Evolutionary conservation across 2,113 vertebrate genomes (phyloP).

Genomic region (Hypocryptadius cinnamomeus): DNA sequence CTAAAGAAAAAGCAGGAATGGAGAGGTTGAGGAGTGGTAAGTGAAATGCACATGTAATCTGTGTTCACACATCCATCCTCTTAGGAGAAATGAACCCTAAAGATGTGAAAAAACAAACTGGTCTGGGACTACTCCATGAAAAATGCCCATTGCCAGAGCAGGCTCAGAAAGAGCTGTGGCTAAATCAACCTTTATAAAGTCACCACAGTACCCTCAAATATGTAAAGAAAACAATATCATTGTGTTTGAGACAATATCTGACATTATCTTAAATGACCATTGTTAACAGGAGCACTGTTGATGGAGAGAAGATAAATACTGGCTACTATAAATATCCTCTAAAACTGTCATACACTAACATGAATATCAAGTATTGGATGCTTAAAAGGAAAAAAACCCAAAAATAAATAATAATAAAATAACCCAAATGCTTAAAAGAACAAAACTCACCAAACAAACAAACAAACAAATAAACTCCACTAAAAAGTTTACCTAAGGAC

Average conservation of each 20-base stretch:
- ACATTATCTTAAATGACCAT: background rate
- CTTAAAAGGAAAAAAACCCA: background rate
- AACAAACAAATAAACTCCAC: background rate
- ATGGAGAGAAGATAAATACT: background rate
- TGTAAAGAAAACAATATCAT: background rate
- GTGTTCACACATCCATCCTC: background rate
- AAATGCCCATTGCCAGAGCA: background rate
- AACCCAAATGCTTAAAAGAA: background rate
- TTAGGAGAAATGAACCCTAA: background rate
- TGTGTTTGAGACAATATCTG: background rate
- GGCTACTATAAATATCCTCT: background rate
- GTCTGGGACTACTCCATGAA: background rate
- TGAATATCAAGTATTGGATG: background rate
- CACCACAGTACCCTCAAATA: background rate
- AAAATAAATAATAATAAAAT: background rate
- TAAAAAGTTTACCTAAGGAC: background rate
- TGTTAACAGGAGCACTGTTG: background rate
- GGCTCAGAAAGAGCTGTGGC: background rate
- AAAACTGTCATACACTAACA: background rate
- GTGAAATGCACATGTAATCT: background rate
- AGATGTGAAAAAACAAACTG: background rate
- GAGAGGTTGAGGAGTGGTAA: background rate
- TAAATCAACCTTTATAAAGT: background rate
- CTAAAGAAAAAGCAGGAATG: background rate
- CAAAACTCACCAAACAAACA: background rate